phyloP scores from a whole-genome alignment of 2,888 invertebrate species.

The Thyatira batis region DNA sequence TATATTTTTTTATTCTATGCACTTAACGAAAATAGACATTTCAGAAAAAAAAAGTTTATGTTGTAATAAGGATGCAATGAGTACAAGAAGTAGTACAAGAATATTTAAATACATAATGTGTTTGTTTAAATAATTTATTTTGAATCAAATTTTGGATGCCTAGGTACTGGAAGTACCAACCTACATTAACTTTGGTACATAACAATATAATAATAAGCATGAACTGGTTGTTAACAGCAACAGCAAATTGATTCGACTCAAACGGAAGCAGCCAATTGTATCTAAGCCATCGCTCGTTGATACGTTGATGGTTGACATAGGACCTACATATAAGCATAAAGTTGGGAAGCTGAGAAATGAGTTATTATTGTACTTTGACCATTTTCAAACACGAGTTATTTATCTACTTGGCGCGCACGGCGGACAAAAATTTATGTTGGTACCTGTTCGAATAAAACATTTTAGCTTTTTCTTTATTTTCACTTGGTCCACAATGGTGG shows the following conservation, averaged over 20 bases:
- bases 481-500: neutral
- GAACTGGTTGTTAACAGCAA: slow-evolving; percentile 14
- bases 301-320: slow-evolving; percentile 15
- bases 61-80: no score
- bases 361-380: neutral
- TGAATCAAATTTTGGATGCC: no score
- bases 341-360: neutral
- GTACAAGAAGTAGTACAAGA: no score
- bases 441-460: neutral
- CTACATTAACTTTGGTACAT: neutral
- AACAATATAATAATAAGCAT: neutral
- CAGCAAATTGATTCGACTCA: slow-evolving; percentile 59
- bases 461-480: neutral
- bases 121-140: no score
- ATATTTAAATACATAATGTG: no score
- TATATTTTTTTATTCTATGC: no score
- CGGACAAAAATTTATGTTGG: no score
- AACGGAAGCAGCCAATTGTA: slow-evolving; percentile 74
- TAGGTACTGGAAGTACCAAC: no score
- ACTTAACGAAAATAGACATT: no score
- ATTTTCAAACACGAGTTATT: no score
- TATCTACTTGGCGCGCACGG: no score
- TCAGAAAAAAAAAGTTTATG: no score
- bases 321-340: neutral
- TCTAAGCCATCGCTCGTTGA: slow-evolving; percentile 42